Evolutionary conservation across 2,888 invertebrate species (phyloP).

Genomic region (Periphyllus acericola): DNA sequence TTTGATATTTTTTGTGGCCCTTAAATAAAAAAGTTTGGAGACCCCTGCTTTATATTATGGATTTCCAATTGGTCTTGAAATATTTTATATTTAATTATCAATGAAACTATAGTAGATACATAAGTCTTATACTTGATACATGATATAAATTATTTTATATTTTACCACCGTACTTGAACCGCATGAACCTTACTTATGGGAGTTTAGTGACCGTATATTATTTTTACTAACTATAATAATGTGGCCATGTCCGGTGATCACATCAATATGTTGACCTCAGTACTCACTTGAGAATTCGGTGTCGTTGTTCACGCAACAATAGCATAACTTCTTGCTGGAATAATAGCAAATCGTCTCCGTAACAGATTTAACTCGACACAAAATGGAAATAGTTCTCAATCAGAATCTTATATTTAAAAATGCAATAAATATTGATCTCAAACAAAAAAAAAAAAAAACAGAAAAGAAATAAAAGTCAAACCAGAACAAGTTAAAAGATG

Average conservation of each 20-base stretch:
- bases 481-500: too few relatives aligned
- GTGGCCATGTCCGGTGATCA: conserved; percentile 36
- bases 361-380: not conserved
- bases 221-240: not conserved
- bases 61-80: too few relatives aligned
- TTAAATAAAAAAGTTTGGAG: too few relatives aligned
- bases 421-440: not conserved
- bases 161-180: not conserved
- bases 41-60: too few relatives aligned
- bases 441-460: too few relatives aligned
- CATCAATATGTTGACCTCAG: conserved; percentile 48
- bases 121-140: not conserved
- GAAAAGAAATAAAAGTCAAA: too few relatives aligned
- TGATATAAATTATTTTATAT: not conserved
- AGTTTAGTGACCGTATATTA: conserved; percentile 54
- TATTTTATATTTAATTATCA: too few relatives aligned
- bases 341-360: not conserved
- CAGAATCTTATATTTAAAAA: not conserved
- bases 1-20: too few relatives aligned
- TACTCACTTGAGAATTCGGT: conserved; percentile 23
- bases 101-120: too few relatives aligned
- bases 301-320: conserved; percentile 45
- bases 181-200: not conserved
- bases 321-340: conserved; percentile 15
- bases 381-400: not conserved